These are phyloP conservation scores for Phaenicophaeus curvirostris DNA, from an alignment of 2,797 vertebrate genomes.

Conservation along the genomic window DNA sequence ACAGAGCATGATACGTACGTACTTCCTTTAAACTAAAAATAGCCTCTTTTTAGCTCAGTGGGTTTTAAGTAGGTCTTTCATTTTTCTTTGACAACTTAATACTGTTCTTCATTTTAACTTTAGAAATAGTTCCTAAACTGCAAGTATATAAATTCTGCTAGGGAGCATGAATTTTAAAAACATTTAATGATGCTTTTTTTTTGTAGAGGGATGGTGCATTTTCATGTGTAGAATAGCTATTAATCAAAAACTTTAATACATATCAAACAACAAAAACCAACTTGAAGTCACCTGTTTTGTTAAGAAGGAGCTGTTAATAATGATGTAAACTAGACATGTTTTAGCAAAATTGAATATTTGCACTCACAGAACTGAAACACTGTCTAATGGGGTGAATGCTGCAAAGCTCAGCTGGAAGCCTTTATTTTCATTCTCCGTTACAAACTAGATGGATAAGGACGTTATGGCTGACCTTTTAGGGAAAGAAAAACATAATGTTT, in stretches of 20 bases:
- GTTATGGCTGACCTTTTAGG: not conserved
- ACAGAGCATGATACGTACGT: not conserved
- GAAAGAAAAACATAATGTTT: not conserved
- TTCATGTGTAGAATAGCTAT: not conserved
- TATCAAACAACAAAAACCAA: not conserved
- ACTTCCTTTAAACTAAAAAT: constrained; percentile 11
- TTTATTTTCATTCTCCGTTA: not conserved
- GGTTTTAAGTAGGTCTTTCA: not conserved
- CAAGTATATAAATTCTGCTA: not conserved
- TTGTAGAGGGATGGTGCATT: not conserved
- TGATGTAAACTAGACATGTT: not conserved
- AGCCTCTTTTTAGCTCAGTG: not conserved
- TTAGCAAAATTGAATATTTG: not conserved
- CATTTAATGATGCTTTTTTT: not conserved
- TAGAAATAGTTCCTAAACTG: not conserved
- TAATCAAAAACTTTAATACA: not conserved
- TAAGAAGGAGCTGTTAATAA: not conserved
- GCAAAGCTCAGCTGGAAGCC: not conserved
- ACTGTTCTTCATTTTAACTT: not conserved
- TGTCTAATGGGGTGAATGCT: not conserved
- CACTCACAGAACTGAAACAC: not conserved
- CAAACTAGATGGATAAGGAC: not conserved
- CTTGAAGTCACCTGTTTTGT: not conserved
- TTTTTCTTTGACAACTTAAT: not conserved
- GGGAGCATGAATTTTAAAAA: not conserved